Conservation (phyloP, 2,888 invertebrate genomes). For the Lasioglossum calceatum region DNA sequence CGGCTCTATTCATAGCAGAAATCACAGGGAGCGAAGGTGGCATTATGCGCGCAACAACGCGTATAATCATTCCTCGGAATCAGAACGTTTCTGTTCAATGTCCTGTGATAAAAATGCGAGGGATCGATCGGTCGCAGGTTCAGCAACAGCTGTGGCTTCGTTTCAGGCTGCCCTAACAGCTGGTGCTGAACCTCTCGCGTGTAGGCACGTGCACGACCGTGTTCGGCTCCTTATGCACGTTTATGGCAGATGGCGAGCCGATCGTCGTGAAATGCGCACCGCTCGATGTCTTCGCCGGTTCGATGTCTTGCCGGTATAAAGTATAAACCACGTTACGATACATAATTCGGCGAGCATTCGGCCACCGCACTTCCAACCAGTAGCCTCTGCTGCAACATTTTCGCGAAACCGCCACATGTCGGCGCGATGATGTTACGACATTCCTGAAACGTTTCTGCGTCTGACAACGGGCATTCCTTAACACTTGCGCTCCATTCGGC, state of each 20-base stretch:
- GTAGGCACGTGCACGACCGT: conserved; percentile 63
- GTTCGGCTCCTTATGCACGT: conserved; percentile 50
- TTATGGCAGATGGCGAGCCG: conserved; percentile 68
- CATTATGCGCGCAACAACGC: conserved; percentile 46
- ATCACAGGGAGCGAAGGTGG: conserved; percentile 12
- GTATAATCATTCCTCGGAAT: conserved; percentile 43
- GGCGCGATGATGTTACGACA: conserved; percentile 24
- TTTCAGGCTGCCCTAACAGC: conserved; percentile 57
- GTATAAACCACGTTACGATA: conserved; percentile 44
- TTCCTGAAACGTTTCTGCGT: conserved; percentile 25
- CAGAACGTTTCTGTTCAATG: conserved; percentile 11
- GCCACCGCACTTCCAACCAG: conserved; percentile 8
- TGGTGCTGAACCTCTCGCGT: conserved; percentile 68
- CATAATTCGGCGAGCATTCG: conserved; percentile 48
- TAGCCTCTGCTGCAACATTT: conserved; percentile 45
- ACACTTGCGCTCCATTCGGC: not conserved
- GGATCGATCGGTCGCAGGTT: conserved; percentile 55
- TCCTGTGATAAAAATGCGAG: conserved; percentile 45
- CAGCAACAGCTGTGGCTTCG: conserved; percentile 57
- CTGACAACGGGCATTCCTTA: not conserved
- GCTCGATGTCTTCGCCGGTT: conserved; percentile 16
- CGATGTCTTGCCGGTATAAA: conserved; percentile 17
- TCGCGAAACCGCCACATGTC: conserved; percentile 34
- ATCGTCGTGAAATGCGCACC: conserved; percentile 43
- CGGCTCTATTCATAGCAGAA: conserved; percentile 26